phyloP scores from a whole-genome alignment of 2,797 vertebrate genomes.

The Dendrocincla tyrannina region DNA sequence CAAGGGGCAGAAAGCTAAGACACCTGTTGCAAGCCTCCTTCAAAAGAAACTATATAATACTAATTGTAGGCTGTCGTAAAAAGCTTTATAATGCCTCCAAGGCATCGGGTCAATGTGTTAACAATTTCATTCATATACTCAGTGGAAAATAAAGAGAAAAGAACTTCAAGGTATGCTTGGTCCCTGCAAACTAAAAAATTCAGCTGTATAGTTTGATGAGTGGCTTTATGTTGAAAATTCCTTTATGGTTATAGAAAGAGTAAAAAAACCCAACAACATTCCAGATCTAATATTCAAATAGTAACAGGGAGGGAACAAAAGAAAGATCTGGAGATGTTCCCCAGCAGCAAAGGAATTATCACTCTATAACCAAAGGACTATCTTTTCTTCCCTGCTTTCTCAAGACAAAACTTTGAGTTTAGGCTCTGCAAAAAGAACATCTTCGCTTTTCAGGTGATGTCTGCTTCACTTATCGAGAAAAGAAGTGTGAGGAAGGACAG shows the following conservation, averaged over 20 bases:
- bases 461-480: neutral
- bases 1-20: slow-evolving; percentile 20
- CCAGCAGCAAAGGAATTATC: neutral
- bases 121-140: slow-evolving; percentile 18
- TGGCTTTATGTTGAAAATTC: slow-evolving; percentile 8
- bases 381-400: neutral
- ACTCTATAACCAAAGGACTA: neutral
- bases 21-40: slow-evolving; percentile 41
- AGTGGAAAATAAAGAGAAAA: slow-evolving; percentile 38
- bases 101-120: slow-evolving; percentile 36
- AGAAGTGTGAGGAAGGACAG: neutral
- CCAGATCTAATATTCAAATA: neutral
- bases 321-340: neutral
- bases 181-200: slow-evolving; percentile 1
- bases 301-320: neutral
- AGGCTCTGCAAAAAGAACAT: neutral
- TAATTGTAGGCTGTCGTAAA: slow-evolving; percentile 23
- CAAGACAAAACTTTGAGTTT: neutral
- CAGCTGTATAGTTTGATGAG: neutral
- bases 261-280: neutral
- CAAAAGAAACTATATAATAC: slow-evolving; percentile 52
- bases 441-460: slow-evolving; percentile 2
- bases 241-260: neutral
- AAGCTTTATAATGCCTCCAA: slow-evolving; percentile 13
- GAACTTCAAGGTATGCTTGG: slow-evolving; percentile 5